These are phyloP conservation scores for Pogona vitticeps DNA, from an alignment of 2,113 vertebrate genomes.

Conservation along the genomic window DNA sequence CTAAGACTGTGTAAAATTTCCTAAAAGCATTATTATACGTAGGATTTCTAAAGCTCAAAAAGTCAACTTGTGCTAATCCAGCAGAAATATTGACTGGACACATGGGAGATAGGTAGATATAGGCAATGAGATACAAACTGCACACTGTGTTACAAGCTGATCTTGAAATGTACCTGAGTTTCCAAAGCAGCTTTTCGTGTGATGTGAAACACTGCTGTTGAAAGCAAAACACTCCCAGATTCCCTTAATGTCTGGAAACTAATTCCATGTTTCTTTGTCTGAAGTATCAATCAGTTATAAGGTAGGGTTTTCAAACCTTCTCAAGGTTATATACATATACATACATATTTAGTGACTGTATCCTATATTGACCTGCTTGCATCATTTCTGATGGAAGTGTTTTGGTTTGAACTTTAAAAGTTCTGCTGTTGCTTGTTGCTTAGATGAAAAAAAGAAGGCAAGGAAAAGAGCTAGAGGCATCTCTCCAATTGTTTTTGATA, in stretches of 20 bases:
- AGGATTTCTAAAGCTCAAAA: background rate
- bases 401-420: conserved; percentile 37
- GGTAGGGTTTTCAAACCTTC: background rate
- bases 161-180: background rate
- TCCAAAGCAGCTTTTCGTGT: background rate
- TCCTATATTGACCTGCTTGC: background rate
- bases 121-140: no score
- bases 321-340: background rate
- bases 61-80: background rate
- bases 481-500: conserved; percentile 91
- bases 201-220: background rate
- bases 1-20: background rate
- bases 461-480: conserved; percentile 90
- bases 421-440: conserved; percentile 42
- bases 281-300: background rate
- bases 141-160: background rate
- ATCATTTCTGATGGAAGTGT: background rate
- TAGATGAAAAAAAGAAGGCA: conserved; percentile 88
- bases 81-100: background rate
- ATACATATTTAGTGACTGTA: background rate
- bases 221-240: background rate
- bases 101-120: background rate
- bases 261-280: background rate
- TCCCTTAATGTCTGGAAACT: background rate
- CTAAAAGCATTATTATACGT: fast-evolving